These are phyloP conservation scores for Drosophila subquinaria DNA, from an alignment of 2,888 invertebrate species.

Conservation along the genomic window DNA sequence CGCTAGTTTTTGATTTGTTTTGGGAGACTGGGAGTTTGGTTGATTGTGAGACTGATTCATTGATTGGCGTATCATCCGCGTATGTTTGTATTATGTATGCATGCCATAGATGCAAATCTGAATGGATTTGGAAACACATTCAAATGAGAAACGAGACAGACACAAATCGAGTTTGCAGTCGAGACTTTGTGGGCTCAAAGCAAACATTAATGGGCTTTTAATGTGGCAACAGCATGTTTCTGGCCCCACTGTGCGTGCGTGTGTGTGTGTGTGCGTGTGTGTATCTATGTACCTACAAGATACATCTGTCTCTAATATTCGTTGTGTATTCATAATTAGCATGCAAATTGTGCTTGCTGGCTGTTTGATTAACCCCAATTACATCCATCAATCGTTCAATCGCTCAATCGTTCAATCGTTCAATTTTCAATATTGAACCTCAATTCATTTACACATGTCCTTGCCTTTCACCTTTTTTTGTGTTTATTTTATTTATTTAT, in stretches of 20 bases:
- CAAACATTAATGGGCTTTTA: constrained; percentile 55
- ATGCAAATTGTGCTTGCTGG: constrained; percentile 56
- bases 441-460: constrained; percentile 55
- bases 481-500: neutral
- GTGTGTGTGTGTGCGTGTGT: too few species aligned
- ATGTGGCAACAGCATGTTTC: constrained; percentile 48
- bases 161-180: neutral
- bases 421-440: neutral
- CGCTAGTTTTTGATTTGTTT: neutral
- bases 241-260: constrained; percentile 14
- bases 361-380: constrained; percentile 71
- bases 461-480: constrained; percentile 38
- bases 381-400: constrained; percentile 57
- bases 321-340: constrained; percentile 58
- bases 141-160: constrained; percentile 7
- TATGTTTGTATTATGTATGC: constrained; percentile 46
- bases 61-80: constrained; percentile 58
- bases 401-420: constrained; percentile 26
- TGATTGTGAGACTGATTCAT: constrained; percentile 40
- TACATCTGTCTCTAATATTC: constrained; percentile 1
- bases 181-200: neutral
- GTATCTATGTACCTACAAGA: neutral
- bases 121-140: constrained; percentile 60
- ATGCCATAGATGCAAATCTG: constrained; percentile 52
- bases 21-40: neutral